Evolutionary conservation across 1,140 invertebrate genomes (phyloP).

Genomic region (Panagrolaimus sp.): DNA sequence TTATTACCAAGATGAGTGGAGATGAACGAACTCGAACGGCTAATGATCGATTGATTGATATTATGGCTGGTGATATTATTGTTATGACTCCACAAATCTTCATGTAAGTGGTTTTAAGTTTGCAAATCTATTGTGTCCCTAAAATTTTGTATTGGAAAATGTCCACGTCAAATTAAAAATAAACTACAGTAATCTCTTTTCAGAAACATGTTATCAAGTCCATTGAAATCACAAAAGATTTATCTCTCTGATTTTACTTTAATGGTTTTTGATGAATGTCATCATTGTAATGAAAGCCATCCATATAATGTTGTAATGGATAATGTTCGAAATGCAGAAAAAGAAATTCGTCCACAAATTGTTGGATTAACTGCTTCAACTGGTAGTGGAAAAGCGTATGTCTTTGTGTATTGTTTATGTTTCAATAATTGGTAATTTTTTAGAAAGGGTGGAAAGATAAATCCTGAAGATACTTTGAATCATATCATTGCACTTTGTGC

Average conservation of each 20-base stretch:
- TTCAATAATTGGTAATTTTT: not conserved
- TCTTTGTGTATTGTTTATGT: not conserved
- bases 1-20: not conserved
- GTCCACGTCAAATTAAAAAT: too few relatives aligned
- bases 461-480: not conserved
- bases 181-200: not conserved
- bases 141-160: too few relatives aligned
- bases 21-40: not conserved
- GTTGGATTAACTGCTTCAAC: constrained; percentile 37
- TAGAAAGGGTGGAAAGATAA: not conserved
- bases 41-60: constrained; percentile 17
- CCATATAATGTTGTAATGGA: constrained; percentile 31
- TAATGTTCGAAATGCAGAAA: constrained; percentile 1
- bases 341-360: constrained; percentile 22
- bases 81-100: constrained; percentile 35
- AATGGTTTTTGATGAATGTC: constrained; percentile 38
- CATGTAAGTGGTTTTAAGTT: constrained; percentile 19
- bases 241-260: constrained; percentile 27
- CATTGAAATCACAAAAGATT: not conserved
- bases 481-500: constrained; percentile 3
- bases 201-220: not conserved
- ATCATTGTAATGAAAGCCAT: constrained; percentile 32
- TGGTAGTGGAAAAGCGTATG: constrained; percentile 20
- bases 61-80: constrained; percentile 24
- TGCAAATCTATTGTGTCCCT: not conserved